Evolutionary conservation across 2,888 invertebrate species (phyloP).

Genomic region (Agelastica alni): DNA sequence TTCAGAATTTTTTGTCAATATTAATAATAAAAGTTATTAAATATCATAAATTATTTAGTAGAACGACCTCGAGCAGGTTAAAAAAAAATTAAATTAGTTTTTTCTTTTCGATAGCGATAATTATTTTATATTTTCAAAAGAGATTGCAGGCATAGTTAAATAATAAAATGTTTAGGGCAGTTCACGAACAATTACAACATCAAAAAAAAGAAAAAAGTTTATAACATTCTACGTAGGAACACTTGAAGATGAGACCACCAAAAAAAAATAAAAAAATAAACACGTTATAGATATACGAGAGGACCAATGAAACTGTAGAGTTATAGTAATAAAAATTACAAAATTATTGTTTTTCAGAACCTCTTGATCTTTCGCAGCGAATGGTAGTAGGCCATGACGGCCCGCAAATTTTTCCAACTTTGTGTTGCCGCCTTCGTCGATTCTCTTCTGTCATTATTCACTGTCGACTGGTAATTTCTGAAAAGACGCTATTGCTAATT

Average conservation of each 20-base stretch:
- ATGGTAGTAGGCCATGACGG: constrained; percentile 88
- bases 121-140: too few relatives aligned
- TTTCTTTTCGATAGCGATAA: too few relatives aligned
- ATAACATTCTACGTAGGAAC: constrained; percentile 30
- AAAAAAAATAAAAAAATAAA: constrained; percentile 27
- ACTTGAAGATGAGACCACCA: constrained; percentile 31
- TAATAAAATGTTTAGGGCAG: constrained; percentile 24
- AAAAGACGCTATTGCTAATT: constrained; percentile 37
- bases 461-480: constrained; percentile 42
- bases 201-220: constrained; percentile 30
- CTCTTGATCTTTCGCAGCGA: constrained; percentile 89
- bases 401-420: constrained; percentile 86
- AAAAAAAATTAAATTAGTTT: too few relatives aligned
- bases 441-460: constrained; percentile 38
- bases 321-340: constrained; percentile 33
- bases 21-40: too few relatives aligned
- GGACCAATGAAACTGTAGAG: constrained; percentile 31
- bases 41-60: too few relatives aligned
- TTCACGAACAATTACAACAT: constrained; percentile 26
- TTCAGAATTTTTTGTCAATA: too few relatives aligned
- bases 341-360: constrained; percentile 55
- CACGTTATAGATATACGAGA: constrained; percentile 23
- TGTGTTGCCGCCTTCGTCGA: constrained; percentile 57
- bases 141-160: too few relatives aligned
- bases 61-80: too few relatives aligned